Conservation (phyloP, 2,113 vertebrate genomes). For the Hypanus sabinus region DNA sequence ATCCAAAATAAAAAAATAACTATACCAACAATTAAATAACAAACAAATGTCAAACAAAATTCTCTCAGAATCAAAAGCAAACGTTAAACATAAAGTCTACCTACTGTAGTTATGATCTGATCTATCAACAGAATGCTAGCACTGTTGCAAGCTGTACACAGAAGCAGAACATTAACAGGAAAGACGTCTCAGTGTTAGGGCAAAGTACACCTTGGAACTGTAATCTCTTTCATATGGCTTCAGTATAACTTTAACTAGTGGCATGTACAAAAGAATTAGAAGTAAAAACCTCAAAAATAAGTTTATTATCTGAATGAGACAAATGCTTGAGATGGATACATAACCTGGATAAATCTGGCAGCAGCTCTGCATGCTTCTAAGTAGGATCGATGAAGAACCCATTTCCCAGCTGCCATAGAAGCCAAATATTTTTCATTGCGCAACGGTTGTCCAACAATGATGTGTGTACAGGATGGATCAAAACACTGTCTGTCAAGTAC, state of each 20-base stretch:
- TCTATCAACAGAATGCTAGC: neutral
- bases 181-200: no score
- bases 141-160: neutral
- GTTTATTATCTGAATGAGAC: neutral
- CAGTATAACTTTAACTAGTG: no score
- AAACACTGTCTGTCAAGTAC: conserved; percentile 91
- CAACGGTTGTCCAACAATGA: conserved; percentile 86
- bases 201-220: no score
- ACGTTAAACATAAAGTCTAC: neutral
- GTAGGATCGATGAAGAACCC: conserved; percentile 94
- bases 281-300: no score
- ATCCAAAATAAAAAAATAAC: no score
- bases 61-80: neutral
- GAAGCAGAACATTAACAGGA: no score
- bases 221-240: no score
- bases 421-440: conserved; percentile 94
- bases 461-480: conserved; percentile 87
- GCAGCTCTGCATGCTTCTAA: conserved; percentile 78
- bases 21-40: no score
- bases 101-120: neutral
- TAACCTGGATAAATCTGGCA: conserved; percentile 70
- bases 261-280: neutral
- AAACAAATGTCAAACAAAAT: no score
- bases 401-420: conserved; percentile 91
- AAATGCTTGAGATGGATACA: conserved; percentile 38